Conservation (phyloP, 2,797 vertebrate species). For the Allobates femoralis region DNA sequence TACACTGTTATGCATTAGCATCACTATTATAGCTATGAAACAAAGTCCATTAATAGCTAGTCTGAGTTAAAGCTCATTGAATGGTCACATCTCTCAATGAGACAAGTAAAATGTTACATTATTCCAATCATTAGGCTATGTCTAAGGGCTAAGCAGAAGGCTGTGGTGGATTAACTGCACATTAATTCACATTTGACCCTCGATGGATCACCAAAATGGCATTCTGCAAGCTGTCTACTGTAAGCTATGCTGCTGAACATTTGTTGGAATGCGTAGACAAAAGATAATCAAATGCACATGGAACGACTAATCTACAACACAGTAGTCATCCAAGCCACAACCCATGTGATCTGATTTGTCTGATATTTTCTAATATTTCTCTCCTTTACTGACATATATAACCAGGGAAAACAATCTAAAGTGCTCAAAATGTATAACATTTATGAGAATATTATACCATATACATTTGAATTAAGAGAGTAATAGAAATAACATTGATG, state of each 20-base stretch:
- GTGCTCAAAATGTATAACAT: neutral
- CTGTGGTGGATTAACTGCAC: conserved; percentile 19
- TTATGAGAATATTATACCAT: neutral
- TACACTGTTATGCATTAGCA: neutral
- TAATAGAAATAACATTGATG: neutral
- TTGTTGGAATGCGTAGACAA: conserved; percentile 46
- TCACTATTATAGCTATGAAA: conserved; percentile 1
- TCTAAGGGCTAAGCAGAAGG: conserved; percentile 46
- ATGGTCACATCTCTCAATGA: conserved; percentile 34
- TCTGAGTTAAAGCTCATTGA: conserved; percentile 47
- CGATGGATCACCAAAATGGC: conserved; percentile 50
- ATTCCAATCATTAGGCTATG: conserved; percentile 47
- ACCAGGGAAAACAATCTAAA: neutral
- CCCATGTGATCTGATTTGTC: conserved; percentile 9
- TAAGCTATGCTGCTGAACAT: conserved; percentile 39
- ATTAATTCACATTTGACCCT: conserved; percentile 44
- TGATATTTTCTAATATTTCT: neutral
- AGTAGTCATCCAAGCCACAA: conserved; percentile 21
- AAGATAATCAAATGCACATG: conserved; percentile 44
- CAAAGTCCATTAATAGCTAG: conserved; percentile 33
- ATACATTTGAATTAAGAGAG: neutral
- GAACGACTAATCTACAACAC: neutral
- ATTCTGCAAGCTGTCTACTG: conserved; percentile 43
- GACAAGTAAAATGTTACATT: conserved; percentile 50
- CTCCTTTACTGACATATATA: neutral